phyloP scores from a whole-genome alignment of 2,888 invertebrate species.

The Napeogenes inachia region DNA sequence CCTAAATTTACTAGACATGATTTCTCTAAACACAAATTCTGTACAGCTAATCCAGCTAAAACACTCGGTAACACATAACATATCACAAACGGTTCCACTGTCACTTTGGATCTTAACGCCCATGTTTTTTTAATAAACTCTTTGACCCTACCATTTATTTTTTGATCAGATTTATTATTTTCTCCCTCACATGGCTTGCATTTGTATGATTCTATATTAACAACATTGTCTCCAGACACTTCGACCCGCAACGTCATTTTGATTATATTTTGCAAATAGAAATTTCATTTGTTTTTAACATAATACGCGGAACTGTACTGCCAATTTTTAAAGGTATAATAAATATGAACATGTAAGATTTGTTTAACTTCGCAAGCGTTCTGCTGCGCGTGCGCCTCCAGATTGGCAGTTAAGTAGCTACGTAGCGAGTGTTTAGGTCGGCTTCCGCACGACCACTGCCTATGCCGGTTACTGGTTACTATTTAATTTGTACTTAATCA shows the following conservation, averaged over 20 bases:
- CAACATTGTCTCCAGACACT: conserved; percentile 66
- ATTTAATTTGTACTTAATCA: conserved; percentile 72
- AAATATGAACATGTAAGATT: conserved; percentile 6
- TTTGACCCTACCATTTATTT: conserved; percentile 58
- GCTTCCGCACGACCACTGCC: conserved; percentile 56
- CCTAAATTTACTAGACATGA: conserved; percentile 76
- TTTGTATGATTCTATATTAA: conserved; percentile 63
- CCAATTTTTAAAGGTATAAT: conserved; percentile 25
- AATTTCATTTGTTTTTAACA: conserved; percentile 30
- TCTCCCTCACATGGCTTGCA: conserved; percentile 54
- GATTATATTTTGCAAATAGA: conserved; percentile 35
- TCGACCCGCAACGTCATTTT: conserved; percentile 74
- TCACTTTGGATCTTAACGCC: conserved; percentile 66
- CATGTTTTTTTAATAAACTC: conserved; percentile 61
- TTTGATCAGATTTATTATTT: conserved; percentile 52
- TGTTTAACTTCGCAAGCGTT: conserved; percentile 33
- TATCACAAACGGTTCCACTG: conserved; percentile 83
- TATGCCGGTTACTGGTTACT: conserved; percentile 59
- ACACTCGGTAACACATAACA: conserved; percentile 82
- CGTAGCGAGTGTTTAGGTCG: conserved; percentile 52
- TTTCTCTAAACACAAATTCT: conserved; percentile 77
- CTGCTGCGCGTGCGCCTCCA: conserved; percentile 50
- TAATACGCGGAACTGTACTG: conserved; percentile 27
- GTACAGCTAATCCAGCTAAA: conserved; percentile 79
- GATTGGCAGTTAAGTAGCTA: conserved; percentile 37